Conservation (phyloP, 2,888 invertebrate genomes). For the Carterocephalus palaemon region DNA sequence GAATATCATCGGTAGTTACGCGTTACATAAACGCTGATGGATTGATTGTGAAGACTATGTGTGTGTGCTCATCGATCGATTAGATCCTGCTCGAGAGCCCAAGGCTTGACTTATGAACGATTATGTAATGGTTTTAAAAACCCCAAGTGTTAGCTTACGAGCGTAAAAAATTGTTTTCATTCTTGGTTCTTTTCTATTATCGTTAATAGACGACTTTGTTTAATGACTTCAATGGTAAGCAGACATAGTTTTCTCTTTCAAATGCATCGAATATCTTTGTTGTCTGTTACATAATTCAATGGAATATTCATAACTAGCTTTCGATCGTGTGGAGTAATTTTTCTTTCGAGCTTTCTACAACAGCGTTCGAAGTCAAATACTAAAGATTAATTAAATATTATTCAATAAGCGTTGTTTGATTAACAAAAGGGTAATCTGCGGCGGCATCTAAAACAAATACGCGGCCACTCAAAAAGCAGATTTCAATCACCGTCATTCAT, state of each 20-base stretch:
- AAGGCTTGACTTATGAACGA: constrained; percentile 60
- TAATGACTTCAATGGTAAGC: constrained; percentile 41
- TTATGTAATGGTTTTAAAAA: constrained; percentile 72
- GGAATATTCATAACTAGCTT: constrained; percentile 32
- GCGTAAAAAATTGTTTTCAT: constrained; percentile 50
- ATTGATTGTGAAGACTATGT: constrained; percentile 73
- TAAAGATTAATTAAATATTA: constrained; percentile 74
- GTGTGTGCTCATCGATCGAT: constrained; percentile 69
- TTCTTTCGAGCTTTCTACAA: constrained; percentile 37
- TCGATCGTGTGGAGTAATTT: constrained; percentile 40
- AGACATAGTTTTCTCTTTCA: constrained; percentile 5
- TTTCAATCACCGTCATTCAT: constrained; percentile 76
- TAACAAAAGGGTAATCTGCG: constrained; percentile 75
- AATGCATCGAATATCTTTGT: constrained; percentile 26
- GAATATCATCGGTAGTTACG: constrained; percentile 72
- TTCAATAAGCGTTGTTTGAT: constrained; percentile 75
- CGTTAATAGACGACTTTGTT: constrained; percentile 48
- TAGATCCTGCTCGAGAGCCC: constrained; percentile 65
- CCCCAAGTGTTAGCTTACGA: constrained; percentile 59
- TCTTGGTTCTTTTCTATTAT: constrained; percentile 52
- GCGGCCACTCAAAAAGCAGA: constrained; percentile 63
- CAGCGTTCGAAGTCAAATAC: constrained; percentile 63
- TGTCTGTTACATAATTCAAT: constrained; percentile 34
- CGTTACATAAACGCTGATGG: constrained; percentile 75
- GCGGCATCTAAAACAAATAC: constrained; percentile 77